Evolutionary conservation across 2,797 vertebrate species (phyloP).

Genomic region (Oreochromis grahami): DNA sequence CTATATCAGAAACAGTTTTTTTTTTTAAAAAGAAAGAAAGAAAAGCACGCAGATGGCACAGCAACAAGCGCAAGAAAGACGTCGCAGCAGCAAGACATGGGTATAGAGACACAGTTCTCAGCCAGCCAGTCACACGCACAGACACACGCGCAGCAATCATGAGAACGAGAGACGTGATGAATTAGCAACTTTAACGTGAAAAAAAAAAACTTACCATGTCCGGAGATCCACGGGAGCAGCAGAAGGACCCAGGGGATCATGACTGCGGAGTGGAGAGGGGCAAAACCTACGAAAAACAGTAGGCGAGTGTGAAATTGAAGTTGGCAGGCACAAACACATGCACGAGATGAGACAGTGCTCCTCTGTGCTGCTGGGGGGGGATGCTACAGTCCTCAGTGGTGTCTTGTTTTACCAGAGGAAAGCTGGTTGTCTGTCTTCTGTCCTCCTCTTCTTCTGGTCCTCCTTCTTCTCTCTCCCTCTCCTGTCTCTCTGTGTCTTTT

Average conservation of each 20-base stretch:
- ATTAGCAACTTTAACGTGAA: constrained; percentile 27
- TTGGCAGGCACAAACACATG: constrained; percentile 60
- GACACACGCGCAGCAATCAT: constrained; percentile 14
- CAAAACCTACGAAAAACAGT: constrained; percentile 66
- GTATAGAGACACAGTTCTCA: constrained; percentile 17
- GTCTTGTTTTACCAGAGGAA: constrained; percentile 63
- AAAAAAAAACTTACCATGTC: constrained; percentile 67
- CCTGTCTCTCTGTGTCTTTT: not conserved
- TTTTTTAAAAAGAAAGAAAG: not conserved
- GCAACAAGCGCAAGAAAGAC: constrained; percentile 15
- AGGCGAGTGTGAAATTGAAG: constrained; percentile 69
- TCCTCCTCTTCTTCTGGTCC: constrained; percentile 35
- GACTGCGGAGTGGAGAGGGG: constrained; percentile 46
- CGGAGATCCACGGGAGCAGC: constrained; percentile 64
- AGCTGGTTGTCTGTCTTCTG: constrained; percentile 49
- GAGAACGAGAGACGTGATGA: constrained; percentile 23
- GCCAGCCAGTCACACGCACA: constrained; percentile 5
- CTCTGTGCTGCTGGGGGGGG: constrained; percentile 60
- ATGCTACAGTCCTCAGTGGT: constrained; percentile 60
- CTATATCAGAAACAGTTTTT: not conserved
- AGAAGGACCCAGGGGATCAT: constrained; percentile 73
- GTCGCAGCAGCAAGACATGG: constrained; percentile 16
- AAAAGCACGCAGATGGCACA: constrained; percentile 10
- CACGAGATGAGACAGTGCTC: constrained; percentile 62
- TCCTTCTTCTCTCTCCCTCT: not conserved